These are phyloP conservation scores for Brachionus paranguensis DNA, from an alignment of 1,140 invertebrate species.

Conservation along the genomic window DNA sequence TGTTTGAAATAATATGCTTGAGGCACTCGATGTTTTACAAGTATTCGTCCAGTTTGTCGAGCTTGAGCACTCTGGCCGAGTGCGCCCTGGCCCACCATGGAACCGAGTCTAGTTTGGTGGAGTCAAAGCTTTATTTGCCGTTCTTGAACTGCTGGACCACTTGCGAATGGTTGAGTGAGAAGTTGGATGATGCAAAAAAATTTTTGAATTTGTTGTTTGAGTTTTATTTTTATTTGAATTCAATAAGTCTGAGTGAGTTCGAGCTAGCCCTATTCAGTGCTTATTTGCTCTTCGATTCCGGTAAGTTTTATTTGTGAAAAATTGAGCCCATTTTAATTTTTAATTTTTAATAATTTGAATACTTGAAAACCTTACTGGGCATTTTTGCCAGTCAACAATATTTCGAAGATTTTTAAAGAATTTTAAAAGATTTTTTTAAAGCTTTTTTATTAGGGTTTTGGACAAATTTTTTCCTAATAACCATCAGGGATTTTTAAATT, in stretches of 20 bases:
- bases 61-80: background rate
- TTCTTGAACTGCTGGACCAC: background rate
- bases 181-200: background rate
- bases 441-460: too few species aligned
- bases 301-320: background rate
- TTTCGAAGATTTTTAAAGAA: too few species aligned
- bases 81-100: background rate
- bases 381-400: too few species aligned
- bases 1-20: conserved; percentile 20
- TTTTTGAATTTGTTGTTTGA: conserved; percentile 27
- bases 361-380: too few species aligned
- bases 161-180: background rate
- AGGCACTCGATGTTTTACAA: background rate
- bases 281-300: background rate
- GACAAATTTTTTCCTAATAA: too few species aligned
- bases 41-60: background rate
- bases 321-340: too few species aligned
- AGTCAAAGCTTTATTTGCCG: background rate
- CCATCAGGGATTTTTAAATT: too few species aligned
- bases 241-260: background rate
- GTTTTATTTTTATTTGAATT: conserved; percentile 35
- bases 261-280: background rate
- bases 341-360: too few species aligned
- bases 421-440: too few species aligned
- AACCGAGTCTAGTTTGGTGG: background rate